A percentile compares a stretch with the other conserved stretches of the same genome.
Conservation (phyloP, 2,113 vertebrate species). For the Fulmarus glacialis region DNA sequence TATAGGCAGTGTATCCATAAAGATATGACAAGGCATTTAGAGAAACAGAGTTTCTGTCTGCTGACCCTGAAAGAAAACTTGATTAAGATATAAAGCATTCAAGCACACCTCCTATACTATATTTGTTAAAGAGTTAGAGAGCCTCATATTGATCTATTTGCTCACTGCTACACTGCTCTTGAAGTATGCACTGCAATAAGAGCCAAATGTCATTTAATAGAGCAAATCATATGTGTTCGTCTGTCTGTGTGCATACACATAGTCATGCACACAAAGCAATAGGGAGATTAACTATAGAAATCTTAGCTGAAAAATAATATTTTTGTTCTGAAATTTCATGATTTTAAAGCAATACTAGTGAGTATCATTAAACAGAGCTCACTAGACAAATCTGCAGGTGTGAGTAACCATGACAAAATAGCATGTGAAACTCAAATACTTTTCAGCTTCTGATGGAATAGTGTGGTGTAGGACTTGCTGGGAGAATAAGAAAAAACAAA, state of each 20-base stretch:
- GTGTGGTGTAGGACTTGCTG: background rate
- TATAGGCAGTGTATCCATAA: background rate
- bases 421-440: background rate
- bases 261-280: background rate
- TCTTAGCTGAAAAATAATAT: background rate
- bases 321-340: background rate
- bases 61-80: background rate
- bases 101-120: background rate
- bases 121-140: background rate
- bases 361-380: background rate
- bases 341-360: background rate
- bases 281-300: background rate
- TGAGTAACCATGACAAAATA: background rate
- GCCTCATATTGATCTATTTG: background rate
- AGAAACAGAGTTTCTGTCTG: background rate
- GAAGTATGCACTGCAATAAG: background rate
- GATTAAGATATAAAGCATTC: background rate
- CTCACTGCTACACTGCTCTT: background rate
- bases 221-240: background rate
- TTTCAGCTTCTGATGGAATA: background rate
- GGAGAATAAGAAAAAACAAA: background rate
- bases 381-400: background rate
- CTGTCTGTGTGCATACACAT: background rate
- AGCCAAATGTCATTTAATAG: background rate
- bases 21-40: background rate